Percentiles rank a stretch among this genome's conserved stretches.
These are phyloP conservation scores for Drosophila ustulata DNA, from an alignment of 2,888 invertebrate genomes.

Conservation along the genomic window DNA sequence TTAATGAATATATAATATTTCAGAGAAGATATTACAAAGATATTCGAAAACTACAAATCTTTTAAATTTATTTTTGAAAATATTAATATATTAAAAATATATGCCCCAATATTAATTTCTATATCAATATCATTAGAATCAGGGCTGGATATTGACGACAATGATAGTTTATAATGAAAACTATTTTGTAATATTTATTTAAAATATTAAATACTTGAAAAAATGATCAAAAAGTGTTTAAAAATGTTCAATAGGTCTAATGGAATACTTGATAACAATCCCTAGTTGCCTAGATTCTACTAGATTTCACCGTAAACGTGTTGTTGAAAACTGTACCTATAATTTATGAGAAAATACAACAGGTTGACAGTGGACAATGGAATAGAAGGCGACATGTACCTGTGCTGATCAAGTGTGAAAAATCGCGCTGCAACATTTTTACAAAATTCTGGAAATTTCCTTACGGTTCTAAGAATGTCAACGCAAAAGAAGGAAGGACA, in stretches of 20 bases:
- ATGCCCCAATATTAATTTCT: no score
- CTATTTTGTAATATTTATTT: no score
- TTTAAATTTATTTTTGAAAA: no score
- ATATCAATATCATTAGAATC: no score
- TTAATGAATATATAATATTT: no score
- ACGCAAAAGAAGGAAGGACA: slow-evolving; percentile 41
- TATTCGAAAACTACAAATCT: no score
- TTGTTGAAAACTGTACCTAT: neutral
- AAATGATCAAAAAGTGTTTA: no score
- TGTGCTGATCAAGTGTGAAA: slow-evolving; percentile 67
- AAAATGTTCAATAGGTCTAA: neutral
- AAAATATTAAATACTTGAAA: no score
- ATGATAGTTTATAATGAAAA: no score
- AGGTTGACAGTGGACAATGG: slow-evolving; percentile 22
- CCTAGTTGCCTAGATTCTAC: neutral
- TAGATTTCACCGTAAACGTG: neutral
- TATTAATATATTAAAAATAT: no score
- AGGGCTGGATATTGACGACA: no score
- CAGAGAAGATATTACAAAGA: no score
- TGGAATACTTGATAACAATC: neutral
- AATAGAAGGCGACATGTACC: slow-evolving; percentile 16
- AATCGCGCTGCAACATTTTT: slow-evolving; percentile 53
- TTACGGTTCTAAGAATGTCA: slow-evolving; percentile 60
- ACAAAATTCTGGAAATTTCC: slow-evolving; percentile 36
- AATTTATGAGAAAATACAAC: slow-evolving; percentile 5